Evolutionary conservation across 2,113 vertebrate species (phyloP).

Genomic region (Urocolius indicus): DNA sequence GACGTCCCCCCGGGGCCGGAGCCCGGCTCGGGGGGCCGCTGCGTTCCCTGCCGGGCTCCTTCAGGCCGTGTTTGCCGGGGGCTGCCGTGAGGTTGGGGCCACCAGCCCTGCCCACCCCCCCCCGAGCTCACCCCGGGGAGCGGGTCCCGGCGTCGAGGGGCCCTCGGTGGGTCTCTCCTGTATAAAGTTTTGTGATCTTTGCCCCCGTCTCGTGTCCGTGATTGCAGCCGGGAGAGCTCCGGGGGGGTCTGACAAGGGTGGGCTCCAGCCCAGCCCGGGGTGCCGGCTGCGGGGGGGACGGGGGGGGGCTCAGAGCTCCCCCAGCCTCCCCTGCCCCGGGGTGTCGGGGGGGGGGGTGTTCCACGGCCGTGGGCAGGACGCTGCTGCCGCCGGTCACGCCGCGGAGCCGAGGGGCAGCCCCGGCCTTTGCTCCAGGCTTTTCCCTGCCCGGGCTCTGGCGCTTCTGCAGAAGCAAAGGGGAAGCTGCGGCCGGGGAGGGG

Average conservation of each 20-base stretch:
- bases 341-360: too few species aligned
- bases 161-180: neutral
- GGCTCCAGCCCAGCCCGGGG: fast-evolving
- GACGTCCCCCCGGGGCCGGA: neutral
- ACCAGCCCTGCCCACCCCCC: fast-evolving
- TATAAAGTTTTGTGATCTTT: conserved; percentile 66
- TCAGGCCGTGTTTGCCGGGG: neutral
- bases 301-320: fast-evolving
- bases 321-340: fast-evolving
- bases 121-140: fast-evolving
- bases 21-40: fast-evolving
- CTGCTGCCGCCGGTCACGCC: fast-evolving
- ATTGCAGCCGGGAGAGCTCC: fast-evolving
- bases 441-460: neutral
- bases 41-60: neutral
- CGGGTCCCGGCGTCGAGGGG: neutral
- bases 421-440: conserved; percentile 22
- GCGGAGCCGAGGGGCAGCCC: neutral
- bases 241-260: fast-evolving
- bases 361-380: neutral
- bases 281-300: neutral
- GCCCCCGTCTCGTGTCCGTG: fast-evolving
- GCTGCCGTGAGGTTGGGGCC: neutral
- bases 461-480: conserved; percentile 35
- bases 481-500: neutral